Evolutionary conservation across 1,140 invertebrate species (phyloP).

Genomic region (Mizuhopecten yessoensis): DNA sequence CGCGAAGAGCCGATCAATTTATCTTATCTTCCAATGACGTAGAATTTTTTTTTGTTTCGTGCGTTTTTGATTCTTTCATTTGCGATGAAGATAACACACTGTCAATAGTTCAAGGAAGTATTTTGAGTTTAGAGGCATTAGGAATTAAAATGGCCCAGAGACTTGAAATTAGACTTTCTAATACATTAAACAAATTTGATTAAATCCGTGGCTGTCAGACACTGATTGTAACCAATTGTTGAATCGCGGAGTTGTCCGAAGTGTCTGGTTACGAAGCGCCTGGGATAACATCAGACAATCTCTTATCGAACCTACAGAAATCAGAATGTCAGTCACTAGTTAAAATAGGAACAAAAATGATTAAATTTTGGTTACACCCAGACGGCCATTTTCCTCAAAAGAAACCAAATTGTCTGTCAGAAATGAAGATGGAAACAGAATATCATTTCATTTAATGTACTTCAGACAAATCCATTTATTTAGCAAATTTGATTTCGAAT

Average conservation of each 20-base stretch:
- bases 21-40: neutral
- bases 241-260: neutral
- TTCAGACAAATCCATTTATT: neutral
- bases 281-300: neutral
- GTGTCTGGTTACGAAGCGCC: neutral
- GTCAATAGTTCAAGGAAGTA: conserved; percentile 1
- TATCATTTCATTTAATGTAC: neutral
- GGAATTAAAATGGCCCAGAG: conserved; percentile 13
- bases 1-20: neutral
- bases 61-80: neutral
- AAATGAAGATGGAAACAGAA: neutral
- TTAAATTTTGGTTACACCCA: neutral
- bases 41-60: neutral
- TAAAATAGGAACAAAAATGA: neutral
- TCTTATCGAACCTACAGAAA: neutral
- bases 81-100: neutral
- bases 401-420: neutral
- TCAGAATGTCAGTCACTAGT: neutral
- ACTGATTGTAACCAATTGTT: neutral
- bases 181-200: conserved; percentile 40
- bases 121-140: neutral
- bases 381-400: neutral
- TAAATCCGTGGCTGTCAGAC: neutral
- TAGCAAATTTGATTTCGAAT: neutral
- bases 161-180: conserved; percentile 39